Percentiles rank a stretch among this genome's conserved stretches.
Evolutionary conservation across 2,113 vertebrate species (phyloP).

Genomic region (Pelecanoides urinatrix): DNA sequence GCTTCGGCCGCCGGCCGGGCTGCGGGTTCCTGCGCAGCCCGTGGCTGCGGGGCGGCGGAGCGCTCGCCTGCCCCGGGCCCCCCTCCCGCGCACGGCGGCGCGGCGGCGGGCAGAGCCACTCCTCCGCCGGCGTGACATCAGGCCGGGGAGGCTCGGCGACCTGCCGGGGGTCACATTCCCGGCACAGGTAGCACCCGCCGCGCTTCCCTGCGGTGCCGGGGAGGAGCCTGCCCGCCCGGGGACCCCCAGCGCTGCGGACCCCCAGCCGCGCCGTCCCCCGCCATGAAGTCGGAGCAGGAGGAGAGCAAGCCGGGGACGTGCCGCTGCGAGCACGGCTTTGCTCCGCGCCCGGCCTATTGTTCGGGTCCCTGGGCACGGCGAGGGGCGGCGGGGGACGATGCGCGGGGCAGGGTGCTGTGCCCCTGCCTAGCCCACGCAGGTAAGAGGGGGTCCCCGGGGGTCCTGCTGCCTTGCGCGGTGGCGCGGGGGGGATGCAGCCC

Average conservation of each 20-base stretch:
- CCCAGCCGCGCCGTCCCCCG: background rate
- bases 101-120: background rate
- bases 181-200: slow-evolving; percentile 60
- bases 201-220: slow-evolving; percentile 46
- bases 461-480: rapidly evolving
- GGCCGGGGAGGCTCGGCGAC: slow-evolving; percentile 10
- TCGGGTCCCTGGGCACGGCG: background rate
- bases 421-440: background rate
- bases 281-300: slow-evolving; percentile 76
- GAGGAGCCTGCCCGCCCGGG: background rate
- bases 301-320: slow-evolving; percentile 74
- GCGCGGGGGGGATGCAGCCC: background rate
- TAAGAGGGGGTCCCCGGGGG: background rate
- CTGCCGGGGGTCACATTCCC: slow-evolving; percentile 66
- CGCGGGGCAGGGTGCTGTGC: background rate
- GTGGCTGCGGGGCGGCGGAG: background rate
- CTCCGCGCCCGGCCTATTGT: background rate
- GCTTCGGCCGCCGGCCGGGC: slow-evolving; percentile 3
- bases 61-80: no score
- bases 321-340: background rate
- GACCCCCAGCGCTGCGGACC: background rate
- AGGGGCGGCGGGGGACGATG: background rate
- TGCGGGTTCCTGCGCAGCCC: background rate
- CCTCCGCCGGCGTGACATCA: slow-evolving; percentile 46
- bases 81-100: background rate